phyloP scores from a whole-genome alignment of 1,140 invertebrate species.

The Rhynchophorus ferrugineus region DNA sequence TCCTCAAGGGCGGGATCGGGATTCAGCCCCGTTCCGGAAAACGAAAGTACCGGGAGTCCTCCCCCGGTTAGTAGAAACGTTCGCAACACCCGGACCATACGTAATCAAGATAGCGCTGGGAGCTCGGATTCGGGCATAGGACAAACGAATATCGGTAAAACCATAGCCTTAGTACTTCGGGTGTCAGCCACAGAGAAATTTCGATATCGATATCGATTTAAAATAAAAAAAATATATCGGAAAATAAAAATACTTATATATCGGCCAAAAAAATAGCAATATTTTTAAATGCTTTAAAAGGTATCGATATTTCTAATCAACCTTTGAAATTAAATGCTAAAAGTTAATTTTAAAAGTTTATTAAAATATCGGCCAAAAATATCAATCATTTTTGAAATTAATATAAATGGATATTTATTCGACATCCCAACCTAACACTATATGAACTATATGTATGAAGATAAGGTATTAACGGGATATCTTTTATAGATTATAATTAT shows the following conservation, averaged over 20 bases:
- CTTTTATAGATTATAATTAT: conserved; percentile 56
- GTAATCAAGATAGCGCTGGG: conserved; percentile 33
- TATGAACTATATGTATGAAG: too few species aligned
- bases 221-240: neutral
- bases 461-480: too few species aligned
- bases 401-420: too few species aligned
- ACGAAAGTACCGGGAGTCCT: conserved; percentile 29
- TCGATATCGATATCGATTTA: too few species aligned
- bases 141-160: conserved; percentile 26
- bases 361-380: too few species aligned
- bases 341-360: too few species aligned
- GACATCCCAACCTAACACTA: too few species aligned
- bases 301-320: too few species aligned
- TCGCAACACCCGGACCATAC: conserved; percentile 24
- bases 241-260: neutral
- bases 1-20: conserved; percentile 50
- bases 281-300: conserved; percentile 12
- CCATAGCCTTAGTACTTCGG: neutral
- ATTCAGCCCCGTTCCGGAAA: conserved; percentile 46
- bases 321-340: too few species aligned
- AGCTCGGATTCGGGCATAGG: conserved; percentile 38
- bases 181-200: too few species aligned
- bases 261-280: neutral
- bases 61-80: conserved; percentile 31
- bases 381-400: too few species aligned